Evolutionary conservation across 2,113 vertebrate species (phyloP), one percentile per base, ranked within the genome.

Genomic region (Trinectes maculatus): DNA sequence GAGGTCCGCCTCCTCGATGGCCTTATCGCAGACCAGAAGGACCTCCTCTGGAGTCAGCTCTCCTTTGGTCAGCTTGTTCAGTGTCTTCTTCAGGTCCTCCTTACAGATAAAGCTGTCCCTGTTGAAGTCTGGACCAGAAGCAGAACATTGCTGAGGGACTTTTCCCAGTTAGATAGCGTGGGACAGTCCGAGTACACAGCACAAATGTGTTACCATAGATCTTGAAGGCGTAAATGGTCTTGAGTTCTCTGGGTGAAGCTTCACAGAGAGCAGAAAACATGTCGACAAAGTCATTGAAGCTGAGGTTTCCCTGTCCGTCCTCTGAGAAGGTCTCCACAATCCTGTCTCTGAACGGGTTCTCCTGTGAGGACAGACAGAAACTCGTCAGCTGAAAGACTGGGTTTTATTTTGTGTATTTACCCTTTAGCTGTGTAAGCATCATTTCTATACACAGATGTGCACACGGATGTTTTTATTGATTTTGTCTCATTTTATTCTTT

Each of bases 251-350:
- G n/a, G 96, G 96, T 3, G 96, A 95, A 8, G 95, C 95, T 84
- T 98, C 97, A 28, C 97, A 96, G 58, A 99, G 94, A 46, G 95
- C 96, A 0, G 97, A 99, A 65, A 99, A 98, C 97, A 99, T 96
- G 85, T 99, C 96, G n/a, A 98, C 95, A 37, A 99, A 99, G 77
- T 99, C 96, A 4, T 97, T 98, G 90, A 99, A 99, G 89, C 93
- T 98, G 56, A 95, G 94, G 90, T 94, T 98, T 8, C 97, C 97
- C 4, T 93, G 90, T 0, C 95, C 95, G 21, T 96, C 96, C 83
- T 99, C 96, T 0, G 96, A 96, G 69, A 98, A 99, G 1, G 96
- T 89, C 66, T 93, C 90, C 85, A 98, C 96, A 3, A 99, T 98
- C 44, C 95, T 91, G 51, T 96, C 93, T 76, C 93, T 94, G 89